Percentiles rank a stretch among this genome's conserved stretches.
Conservation (phyloP, 2,888 invertebrate genomes). For the Hesperia comma region DNA sequence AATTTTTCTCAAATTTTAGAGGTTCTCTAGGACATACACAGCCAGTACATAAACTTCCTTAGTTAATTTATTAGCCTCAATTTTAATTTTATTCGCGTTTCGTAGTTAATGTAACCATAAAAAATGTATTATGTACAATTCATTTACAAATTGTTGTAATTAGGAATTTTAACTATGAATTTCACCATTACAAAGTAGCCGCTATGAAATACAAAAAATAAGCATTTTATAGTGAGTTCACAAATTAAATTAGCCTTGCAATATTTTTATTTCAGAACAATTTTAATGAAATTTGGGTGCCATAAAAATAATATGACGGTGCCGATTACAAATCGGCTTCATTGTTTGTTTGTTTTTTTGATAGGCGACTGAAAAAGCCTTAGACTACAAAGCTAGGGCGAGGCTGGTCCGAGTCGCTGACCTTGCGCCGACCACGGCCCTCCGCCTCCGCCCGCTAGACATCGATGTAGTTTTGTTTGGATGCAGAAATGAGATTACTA, state of each 20-base stretch:
- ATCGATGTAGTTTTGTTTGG: constrained; percentile 29
- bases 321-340: neutral
- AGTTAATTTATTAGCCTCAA: too few relatives aligned
- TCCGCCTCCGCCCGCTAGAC: constrained; percentile 49
- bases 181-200: too few relatives aligned
- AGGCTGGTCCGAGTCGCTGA: constrained; percentile 68
- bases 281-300: neutral
- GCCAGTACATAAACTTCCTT: too few relatives aligned
- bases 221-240: too few relatives aligned
- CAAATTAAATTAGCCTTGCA: too few relatives aligned
- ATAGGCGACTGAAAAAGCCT: constrained; percentile 23
- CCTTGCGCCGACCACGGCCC: constrained; percentile 63
- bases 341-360: constrained; percentile 14
- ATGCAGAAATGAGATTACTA: constrained; percentile 18
- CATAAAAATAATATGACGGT: neutral
- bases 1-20: constrained; percentile 11
- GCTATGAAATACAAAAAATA: too few relatives aligned
- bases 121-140: too few relatives aligned
- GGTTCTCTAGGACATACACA: neutral
- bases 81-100: too few relatives aligned
- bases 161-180: too few relatives aligned
- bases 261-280: too few relatives aligned
- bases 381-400: constrained; percentile 29
- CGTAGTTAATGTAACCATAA: too few relatives aligned
- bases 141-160: too few relatives aligned